Evolutionary conservation across 2,113 vertebrate genomes (phyloP).

Genomic region (Heteronetta atricapilla): DNA sequence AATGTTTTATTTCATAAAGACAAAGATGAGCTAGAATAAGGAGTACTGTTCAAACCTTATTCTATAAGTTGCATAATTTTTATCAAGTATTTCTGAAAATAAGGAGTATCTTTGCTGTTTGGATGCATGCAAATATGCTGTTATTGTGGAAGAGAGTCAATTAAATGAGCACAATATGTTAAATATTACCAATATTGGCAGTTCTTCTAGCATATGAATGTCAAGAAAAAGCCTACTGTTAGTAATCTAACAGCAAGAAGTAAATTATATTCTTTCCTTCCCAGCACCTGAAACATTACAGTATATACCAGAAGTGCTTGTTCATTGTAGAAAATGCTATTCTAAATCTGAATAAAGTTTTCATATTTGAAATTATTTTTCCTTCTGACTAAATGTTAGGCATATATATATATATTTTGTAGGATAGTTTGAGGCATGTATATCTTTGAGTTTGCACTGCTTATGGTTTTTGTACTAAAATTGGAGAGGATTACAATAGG

Average conservation of each 20-base stretch:
- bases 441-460: background rate
- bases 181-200: background rate
- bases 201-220: background rate
- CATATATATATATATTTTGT: background rate
- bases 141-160: background rate
- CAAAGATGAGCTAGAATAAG: background rate
- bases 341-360: background rate
- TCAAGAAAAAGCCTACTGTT: background rate
- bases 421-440: background rate
- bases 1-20: background rate
- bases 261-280: background rate
- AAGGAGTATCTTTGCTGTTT: background rate
- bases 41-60: background rate
- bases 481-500: background rate
- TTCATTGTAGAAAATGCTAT: background rate
- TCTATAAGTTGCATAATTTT: background rate
- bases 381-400: background rate
- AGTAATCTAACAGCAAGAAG: background rate
- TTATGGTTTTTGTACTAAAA: background rate
- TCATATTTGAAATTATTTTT: background rate
- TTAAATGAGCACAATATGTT: background rate
- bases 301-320: background rate
- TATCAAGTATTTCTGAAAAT: background rate
- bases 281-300: background rate
- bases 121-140: background rate